Base-by-base conservation (phyloP, 2,797 vertebrate species). In the Sebastes dallii region DNA sequence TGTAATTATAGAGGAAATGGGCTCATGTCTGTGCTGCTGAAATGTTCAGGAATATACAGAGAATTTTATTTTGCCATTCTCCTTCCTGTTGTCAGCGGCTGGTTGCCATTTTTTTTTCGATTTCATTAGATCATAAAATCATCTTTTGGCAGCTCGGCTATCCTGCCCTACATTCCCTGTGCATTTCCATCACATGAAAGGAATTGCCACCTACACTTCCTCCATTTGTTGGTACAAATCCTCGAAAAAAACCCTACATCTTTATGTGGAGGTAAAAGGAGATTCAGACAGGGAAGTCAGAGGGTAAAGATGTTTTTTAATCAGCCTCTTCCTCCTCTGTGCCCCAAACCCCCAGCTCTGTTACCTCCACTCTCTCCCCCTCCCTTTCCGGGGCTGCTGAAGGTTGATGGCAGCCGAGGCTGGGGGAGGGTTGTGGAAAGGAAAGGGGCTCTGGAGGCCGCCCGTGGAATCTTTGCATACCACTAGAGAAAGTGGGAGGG, bases 381-480 rank as follows among this genome's bases (percentile, higher is more conserved):
- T 25, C 66, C 22, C 52, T 87, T 84, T 77, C 55, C 56, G 66
- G 42, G 83, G 73, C 64, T 81, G 68, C 72, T 80, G 81, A 87
- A 82, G 88, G 90, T 77, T 86, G 85, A 77, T 80, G 83, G 76
- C 66, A 80, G 77, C 71, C n/a, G 36, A 78, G 72, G 64, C 56
- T 56, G 84, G 87, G 91, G 87, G 88, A 83, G 70, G 88, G 89
- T 68, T 68, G 80, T 32, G 61, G 64, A 72, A 72, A 84, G 83
- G 77, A 72, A 87, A 75, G 76, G 80, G 84, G 78, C 85, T 90
- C 87, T 80, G 72, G 86, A 87, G 89, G 90, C 91, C 80, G 60
- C 85, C 86, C 24, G 71, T 89, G 85, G 89, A 93, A 91, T 94
- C 87, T 88, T 75, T 92, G 86, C 92, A 94, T 92, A 84, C 90